Evolutionary conservation across 2,797 vertebrate species (phyloP), one percentile per base, ranked within the genome.

Genomic region (Hippocampus kuda): DNA sequence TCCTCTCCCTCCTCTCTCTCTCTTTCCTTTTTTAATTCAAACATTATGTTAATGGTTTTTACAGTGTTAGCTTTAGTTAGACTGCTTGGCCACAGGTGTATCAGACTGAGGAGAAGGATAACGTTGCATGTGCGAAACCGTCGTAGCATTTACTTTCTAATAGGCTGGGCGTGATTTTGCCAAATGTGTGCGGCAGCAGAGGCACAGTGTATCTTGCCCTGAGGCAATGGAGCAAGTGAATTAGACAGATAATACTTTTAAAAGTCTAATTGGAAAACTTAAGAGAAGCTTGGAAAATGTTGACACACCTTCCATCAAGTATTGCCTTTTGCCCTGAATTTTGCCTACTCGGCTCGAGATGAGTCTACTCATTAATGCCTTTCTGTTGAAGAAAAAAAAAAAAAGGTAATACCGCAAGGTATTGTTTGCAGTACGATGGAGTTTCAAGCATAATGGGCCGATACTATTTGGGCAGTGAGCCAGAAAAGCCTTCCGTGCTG

Each of bases 41-140:
- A 87, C 77, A 88, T 91, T 89, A 89, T 90, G 87, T 85, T 89
- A 88, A 88, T 88, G 73, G 81, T 74, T 83, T 87, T 88, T 89
- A 89, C 86, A 87, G 86, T 81, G 85, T 88, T 89, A 88, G 86
- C 85, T 85, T 85, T 79, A 79, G 80, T 79, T 82, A 85, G 85
- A 89, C 87, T 89, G 87, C 85, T 81, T 78, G 77, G 84, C 86
- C 85, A 86, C 88, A 89, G 86, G 86, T 91, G 85, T 89, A 81
- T 74, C 75, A 78, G 76, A 85, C 73, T 87, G 84, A 86, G 73
- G 84, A 75, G 80, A 83, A 84, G 79, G 79, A 85, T 83, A 85
- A 80, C 56, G 64, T 73, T 71, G 68, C 69, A 68, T 78, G 82
- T 85, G 81, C 83, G 82, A 87, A 88, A 84, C 83, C 82, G 85